Percentiles rank a stretch among this genome's conserved stretches.
Conservation (phyloP, 2,797 vertebrate species). For the Rhabdomys pumilio region DNA sequence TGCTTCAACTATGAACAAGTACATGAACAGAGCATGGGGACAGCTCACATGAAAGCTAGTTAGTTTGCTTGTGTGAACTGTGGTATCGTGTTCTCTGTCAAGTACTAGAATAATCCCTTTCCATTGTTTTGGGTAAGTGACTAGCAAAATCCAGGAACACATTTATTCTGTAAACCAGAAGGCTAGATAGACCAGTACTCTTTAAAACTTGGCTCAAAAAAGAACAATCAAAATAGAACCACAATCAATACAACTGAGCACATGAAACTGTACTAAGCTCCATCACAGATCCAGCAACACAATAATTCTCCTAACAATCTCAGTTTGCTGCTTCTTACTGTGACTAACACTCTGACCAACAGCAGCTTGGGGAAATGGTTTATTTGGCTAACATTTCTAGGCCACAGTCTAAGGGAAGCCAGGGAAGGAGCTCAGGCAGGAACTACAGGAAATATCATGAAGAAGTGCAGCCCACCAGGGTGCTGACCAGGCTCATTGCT, state of each 20-base stretch:
- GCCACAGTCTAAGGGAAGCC: not conserved
- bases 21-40: not conserved
- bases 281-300: not conserved
- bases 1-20: slow-evolving; percentile 11
- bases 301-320: not conserved
- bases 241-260: not conserved
- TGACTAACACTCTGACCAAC: not conserved
- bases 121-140: slow-evolving; percentile 8
- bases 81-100: not conserved
- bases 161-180: slow-evolving; percentile 3
- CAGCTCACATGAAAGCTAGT: not conserved
- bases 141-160: slow-evolving; percentile 2
- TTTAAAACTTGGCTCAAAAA: not conserved
- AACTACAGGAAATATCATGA: not conserved
- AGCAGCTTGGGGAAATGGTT: not conserved
- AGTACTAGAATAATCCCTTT: slow-evolving; percentile 25
- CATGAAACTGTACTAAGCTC: not conserved
- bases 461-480: not conserved
- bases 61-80: slow-evolving; percentile 25
- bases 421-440: not conserved
- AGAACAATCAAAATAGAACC: not conserved
- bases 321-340: not conserved
- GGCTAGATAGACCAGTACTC: not conserved
- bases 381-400: not conserved
- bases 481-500: not conserved